These are phyloP conservation scores for Yponomeuta sedellus DNA, from an alignment of 2,888 invertebrate species.

Conservation along the genomic window DNA sequence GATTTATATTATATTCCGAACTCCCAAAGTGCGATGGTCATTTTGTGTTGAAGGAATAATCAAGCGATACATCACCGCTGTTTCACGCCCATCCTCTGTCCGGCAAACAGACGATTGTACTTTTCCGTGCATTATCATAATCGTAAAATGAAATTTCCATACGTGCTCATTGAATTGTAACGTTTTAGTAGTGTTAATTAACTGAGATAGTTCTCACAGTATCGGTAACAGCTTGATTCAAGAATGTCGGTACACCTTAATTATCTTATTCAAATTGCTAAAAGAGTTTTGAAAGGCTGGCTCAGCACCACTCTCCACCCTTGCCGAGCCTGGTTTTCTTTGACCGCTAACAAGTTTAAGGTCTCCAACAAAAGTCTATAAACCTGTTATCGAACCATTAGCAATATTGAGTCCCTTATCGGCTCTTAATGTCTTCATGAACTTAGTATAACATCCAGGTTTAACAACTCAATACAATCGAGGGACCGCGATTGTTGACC, in stretches of 20 bases:
- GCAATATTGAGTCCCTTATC: neutral
- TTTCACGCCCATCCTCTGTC: slow-evolving; percentile 41
- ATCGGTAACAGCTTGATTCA: neutral
- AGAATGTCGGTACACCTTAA: neutral
- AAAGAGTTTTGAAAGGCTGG: neutral
- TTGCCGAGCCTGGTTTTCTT: neutral
- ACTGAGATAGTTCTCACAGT: slow-evolving; percentile 6
- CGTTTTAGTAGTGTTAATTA: slow-evolving; percentile 8
- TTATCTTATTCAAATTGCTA: neutral
- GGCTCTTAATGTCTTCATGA: neutral
- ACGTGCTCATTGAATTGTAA: neutral
- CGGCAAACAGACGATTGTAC: slow-evolving; percentile 29
- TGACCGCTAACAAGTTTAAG: neutral
- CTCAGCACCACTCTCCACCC: neutral
- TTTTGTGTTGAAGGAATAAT: slow-evolving; percentile 38
- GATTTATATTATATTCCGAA: slow-evolving; percentile 42
- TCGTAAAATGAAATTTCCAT: slow-evolving; percentile 7
- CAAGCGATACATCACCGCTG: slow-evolving; percentile 37
- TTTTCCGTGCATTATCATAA: slow-evolving; percentile 24
- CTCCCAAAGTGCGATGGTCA: slow-evolving; percentile 22
- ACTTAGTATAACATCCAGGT: neutral
- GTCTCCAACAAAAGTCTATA: slow-evolving; percentile 7
- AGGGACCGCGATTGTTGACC: neutral
- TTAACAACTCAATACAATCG: neutral
- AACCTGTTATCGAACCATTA: slow-evolving; percentile 8